Evolutionary conservation across 2,113 vertebrate genomes (phyloP), one percentile per base, ranked within the genome.

Genomic region (Propithecus coquereli): DNA sequence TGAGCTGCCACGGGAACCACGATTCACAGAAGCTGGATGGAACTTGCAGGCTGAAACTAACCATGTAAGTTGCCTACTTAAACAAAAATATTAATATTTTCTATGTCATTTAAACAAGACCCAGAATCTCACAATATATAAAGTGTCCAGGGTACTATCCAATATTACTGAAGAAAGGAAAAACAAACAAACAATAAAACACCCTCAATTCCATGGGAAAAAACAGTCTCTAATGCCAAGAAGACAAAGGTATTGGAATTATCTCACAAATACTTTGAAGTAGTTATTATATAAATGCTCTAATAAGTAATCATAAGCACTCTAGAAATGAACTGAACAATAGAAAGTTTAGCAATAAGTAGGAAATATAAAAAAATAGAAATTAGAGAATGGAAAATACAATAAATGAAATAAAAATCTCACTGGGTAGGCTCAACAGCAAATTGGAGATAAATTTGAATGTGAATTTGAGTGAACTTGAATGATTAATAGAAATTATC

Each of bases 371-470:
- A 27, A 89, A n/a, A 61, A n/a, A 71, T 77, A 18, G 34, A 77
- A 82, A 82, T 47, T 43, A 87, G 70, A 70, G 32, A 90, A 70
- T 20, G 73, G 25, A 70, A 96, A 86, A 66, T 61, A 54, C 1
- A 83, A 37, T 45, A 94, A 90, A 80, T 73, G 47, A 93, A 92
- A 89, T 93, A 96, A 92, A 94, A 94, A 40, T 71, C 17, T 96
- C 45, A 71, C 22, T 16, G 34, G 27, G 34, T 50, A 12, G n/a
- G 10, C 65, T 81, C 80, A 90, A 1, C 23, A 81, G 71, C 30
- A 90, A n/a, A 86, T 37, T 77, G n/a, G 59, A 95, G 13, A 87
- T 43, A n/a, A 89, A 80, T 6, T 65, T 79, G 54, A 73, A 81
- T 74, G 45, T 66, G 20, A 80, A 80, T 5, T 57, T 82, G 47